phyloP scores from a whole-genome alignment of 2,113 vertebrate species.

The Hylia prasina region DNA sequence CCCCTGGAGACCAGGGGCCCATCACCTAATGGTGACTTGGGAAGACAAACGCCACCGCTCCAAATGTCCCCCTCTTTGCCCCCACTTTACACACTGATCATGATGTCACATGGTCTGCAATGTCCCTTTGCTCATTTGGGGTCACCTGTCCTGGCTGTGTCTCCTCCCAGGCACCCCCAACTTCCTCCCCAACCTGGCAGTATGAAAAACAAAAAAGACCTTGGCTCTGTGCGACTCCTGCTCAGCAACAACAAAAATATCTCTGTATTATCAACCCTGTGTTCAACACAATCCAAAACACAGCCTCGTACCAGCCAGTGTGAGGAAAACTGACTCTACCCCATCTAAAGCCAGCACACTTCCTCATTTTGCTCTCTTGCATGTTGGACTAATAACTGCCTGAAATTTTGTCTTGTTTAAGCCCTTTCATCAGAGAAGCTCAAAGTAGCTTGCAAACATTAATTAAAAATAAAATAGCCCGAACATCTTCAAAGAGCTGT shows the following conservation, averaged over 20 bases:
- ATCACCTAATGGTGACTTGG: neutral
- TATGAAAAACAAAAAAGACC: neutral
- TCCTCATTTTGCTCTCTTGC: neutral
- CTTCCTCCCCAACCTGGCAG: neutral
- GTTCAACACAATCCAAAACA: neutral
- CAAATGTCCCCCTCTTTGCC: neutral
- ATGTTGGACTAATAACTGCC: neutral
- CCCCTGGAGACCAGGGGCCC: neutral
- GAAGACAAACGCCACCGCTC: neutral
- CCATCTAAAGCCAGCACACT: neutral
- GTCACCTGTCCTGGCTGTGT: neutral
- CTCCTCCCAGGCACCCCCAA: neutral
- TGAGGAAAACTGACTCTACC: neutral
- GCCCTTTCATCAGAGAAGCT: constrained; percentile 23
- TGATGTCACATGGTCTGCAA: neutral
- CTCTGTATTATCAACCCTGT: neutral
- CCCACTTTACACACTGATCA: neutral
- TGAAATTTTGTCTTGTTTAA: neutral
- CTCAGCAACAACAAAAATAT: neutral
- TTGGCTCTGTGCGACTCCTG: neutral
- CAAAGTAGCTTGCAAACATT: constrained; percentile 32
- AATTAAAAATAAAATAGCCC: constrained; percentile 29
- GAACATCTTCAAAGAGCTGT: constrained; percentile 23
- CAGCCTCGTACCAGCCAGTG: neutral
- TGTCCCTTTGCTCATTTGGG: neutral